phyloP scores from a whole-genome alignment of 92 coral and sea anemone genomes.

The Galaxea fascicularis region DNA sequence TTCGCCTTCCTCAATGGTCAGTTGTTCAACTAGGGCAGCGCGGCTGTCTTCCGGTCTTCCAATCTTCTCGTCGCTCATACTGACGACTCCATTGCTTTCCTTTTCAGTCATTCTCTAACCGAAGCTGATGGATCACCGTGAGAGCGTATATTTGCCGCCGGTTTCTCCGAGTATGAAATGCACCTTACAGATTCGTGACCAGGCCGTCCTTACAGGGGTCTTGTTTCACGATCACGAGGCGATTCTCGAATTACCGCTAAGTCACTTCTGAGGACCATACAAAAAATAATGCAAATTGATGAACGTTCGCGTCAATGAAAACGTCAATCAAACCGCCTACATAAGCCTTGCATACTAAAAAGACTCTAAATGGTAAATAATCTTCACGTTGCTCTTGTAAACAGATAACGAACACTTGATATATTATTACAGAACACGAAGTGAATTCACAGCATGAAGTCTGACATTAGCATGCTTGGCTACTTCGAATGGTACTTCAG shows the following conservation, averaged over 20 bases:
- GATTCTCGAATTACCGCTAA: slow-evolving; percentile 17
- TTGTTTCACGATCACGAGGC: slow-evolving; percentile 22
- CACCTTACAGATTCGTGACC: background rate
- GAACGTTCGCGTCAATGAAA: background rate
- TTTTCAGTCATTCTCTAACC: slow-evolving; percentile 20
- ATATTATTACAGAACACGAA: no score
- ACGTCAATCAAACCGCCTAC: slow-evolving; percentile 22
- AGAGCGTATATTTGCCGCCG: background rate
- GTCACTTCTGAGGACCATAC: slow-evolving; percentile 27
- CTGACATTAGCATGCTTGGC: no score
- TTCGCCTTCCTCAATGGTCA: slow-evolving; percentile 42
- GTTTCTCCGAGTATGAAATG: background rate
- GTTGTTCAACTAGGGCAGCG: slow-evolving; percentile 53
- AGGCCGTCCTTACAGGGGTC: background rate
- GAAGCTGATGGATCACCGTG: background rate
- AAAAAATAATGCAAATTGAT: slow-evolving; percentile 26
- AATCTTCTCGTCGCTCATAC: background rate
- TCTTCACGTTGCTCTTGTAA: background rate
- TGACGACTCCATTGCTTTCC: slow-evolving; percentile 4
- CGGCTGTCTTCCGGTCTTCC: slow-evolving; percentile 50
- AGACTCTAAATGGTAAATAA: background rate
- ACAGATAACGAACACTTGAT: background rate
- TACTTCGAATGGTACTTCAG: no score
- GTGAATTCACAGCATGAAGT: no score
- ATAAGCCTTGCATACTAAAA: background rate